Base-by-base conservation (phyloP, 2,888 invertebrate species). In the Augiades crinisus region DNA sequence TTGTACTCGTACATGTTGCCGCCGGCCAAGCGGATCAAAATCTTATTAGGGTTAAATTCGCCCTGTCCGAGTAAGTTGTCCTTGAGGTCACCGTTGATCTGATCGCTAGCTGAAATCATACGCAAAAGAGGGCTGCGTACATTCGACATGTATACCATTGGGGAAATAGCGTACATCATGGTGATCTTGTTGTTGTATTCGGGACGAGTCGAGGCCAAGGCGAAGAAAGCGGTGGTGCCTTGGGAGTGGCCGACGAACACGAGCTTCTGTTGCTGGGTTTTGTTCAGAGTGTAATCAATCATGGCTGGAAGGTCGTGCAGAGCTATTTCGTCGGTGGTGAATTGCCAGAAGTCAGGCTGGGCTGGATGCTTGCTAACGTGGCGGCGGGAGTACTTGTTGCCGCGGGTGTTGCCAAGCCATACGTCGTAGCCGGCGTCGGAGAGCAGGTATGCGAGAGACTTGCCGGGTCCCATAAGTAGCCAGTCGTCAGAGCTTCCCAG, bases 401-500 rank as follows among this genome's bases (percentile, higher is more conserved):
- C 83, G 34, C 88, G 85, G 47, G 76, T 74, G 64, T 86, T 88
- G 58, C 86, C 87, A 30, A 89, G 73, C 85, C 84, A 88, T 44
- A 89, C 88, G n/a, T 88, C 87, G 61, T 73, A 82, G 51, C 84
- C 86, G 30, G 78, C 78, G 56, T 86, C 81, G 17, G 79, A 66
- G 10, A 89, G 72, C 55, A 78, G 60, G 66, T 78, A 88, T 14
- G 84, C 78, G 27, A 89, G 80, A 0, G 86, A 81, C 55, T 91
- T 90, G 51, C 89, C 78, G 0, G 92, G 92, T 10, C 92, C 92
- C 72, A 93, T 91, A 56, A 94, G 78, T 2, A 95, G 81, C 92
- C 93, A 96, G 70, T 93, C 92, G 19, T 92, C 91, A 0, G 94
- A 91, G 58, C 92, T 92, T 36, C 92, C 92, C n/a, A 94, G 71